These are phyloP conservation scores for Heliconius cydno DNA, from an alignment of 2,888 invertebrate genomes.

Conservation along the genomic window DNA sequence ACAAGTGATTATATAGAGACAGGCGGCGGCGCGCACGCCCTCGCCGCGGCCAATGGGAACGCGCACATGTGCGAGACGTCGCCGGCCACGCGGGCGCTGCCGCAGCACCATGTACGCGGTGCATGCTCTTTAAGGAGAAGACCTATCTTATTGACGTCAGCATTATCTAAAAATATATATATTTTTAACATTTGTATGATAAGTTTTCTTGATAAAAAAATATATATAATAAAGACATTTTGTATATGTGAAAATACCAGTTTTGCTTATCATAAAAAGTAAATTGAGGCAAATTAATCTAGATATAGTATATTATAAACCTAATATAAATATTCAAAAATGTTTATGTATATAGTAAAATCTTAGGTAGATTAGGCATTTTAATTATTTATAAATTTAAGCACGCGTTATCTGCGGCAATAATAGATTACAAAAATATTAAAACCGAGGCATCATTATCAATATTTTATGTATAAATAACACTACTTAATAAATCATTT, in stretches of 20 bases:
- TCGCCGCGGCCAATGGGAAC: conserved; percentile 72
- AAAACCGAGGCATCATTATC: background rate
- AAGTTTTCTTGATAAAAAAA: too few relatives aligned
- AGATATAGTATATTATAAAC: background rate
- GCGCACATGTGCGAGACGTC: conserved; percentile 61
- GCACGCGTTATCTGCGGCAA: too few relatives aligned
- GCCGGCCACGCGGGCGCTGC: conserved; percentile 66
- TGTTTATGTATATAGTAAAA: background rate
- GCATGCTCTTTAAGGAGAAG: conserved; percentile 74
- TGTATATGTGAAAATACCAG: background rate
- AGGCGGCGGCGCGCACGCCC: conserved; percentile 73
- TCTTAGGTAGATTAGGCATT: too few relatives aligned
- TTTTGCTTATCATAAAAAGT: background rate
- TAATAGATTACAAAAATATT: too few relatives aligned
- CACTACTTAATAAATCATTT: conserved; percentile 22
- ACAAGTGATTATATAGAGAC: conserved; percentile 64
- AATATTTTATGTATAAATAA: background rate
- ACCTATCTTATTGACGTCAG: conserved; percentile 14
- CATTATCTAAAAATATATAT: background rate
- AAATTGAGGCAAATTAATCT: background rate
- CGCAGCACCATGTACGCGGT: conserved; percentile 60
- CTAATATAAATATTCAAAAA: background rate
- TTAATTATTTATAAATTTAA: too few relatives aligned
- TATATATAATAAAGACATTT: too few relatives aligned
- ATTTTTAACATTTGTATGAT: background rate